Evolutionary conservation across 2,113 vertebrate genomes (phyloP).

Genomic region (Chamaea fasciata): DNA sequence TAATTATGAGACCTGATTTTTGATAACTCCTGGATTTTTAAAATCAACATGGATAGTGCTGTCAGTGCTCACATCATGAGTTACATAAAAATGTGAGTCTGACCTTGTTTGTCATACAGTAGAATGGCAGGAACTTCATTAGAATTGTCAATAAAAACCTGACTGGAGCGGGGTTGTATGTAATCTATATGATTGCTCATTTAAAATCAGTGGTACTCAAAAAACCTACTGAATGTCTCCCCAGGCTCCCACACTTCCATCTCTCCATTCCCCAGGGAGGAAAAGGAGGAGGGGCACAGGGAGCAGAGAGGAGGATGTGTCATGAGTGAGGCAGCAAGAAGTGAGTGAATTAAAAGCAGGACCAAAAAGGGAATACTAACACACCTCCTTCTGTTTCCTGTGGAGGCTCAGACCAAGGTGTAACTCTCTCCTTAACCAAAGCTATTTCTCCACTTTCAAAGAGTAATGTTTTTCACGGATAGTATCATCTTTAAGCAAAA

Average conservation of each 20-base stretch:
- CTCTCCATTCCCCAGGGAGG: not conserved
- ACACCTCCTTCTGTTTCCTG: not conserved
- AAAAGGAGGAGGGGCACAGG: not conserved
- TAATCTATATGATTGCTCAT: not conserved
- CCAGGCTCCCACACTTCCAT: not conserved
- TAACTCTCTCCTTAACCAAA: not conserved
- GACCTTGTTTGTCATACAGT: not conserved
- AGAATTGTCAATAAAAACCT: not conserved
- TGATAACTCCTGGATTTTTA: not conserved
- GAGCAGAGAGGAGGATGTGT: not conserved
- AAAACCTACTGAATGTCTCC: not conserved
- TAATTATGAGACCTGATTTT: not conserved
- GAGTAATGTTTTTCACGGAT: not conserved
- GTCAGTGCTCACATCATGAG: not conserved
- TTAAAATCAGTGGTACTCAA: not conserved
- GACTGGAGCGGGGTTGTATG: not conserved
- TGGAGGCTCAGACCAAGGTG: not conserved
- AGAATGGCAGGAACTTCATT: not conserved
- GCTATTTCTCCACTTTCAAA: not conserved
- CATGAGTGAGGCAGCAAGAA: not conserved
- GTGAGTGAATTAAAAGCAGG: not conserved
- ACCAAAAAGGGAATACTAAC: not conserved
- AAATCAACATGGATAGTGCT: not conserved
- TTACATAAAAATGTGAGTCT: not conserved
- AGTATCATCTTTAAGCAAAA: not conserved